These are phyloP conservation scores for Lasioglossum oenotherae DNA, from an alignment of 2,888 invertebrate genomes.

Conservation along the genomic window DNA sequence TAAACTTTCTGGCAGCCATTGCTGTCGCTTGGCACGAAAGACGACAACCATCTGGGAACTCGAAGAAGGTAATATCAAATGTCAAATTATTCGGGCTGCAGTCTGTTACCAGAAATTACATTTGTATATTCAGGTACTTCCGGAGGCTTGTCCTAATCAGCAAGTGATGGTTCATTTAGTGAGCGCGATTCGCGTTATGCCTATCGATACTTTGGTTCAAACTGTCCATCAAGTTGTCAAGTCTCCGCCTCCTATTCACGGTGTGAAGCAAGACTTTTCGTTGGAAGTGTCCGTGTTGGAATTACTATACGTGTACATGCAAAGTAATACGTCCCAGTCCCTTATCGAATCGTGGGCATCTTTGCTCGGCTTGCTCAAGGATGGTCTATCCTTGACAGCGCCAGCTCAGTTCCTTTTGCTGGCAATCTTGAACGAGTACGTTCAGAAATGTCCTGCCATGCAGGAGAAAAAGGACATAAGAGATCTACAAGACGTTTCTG, in stretches of 20 bases:
- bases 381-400: constrained; percentile 90
- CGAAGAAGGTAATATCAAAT: constrained; percentile 81
- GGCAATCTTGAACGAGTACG: constrained; percentile 92
- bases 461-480: constrained; percentile 92
- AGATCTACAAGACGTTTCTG: constrained; percentile 91
- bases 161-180: constrained; percentile 91
- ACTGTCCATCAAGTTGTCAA: constrained; percentile 93
- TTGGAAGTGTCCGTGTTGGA: constrained; percentile 93
- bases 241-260: constrained; percentile 88
- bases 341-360: constrained; percentile 92
- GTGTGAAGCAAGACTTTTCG: constrained; percentile 86
- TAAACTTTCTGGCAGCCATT: constrained; percentile 92
- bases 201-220: constrained; percentile 93
- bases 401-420: constrained; percentile 92
- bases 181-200: constrained; percentile 92
- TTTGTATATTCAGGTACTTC: constrained; percentile 85
- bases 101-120: background rate
- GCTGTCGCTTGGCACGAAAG: constrained; percentile 94
- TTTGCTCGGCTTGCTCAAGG: constrained; percentile 90
- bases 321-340: constrained; percentile 88
- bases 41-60: constrained; percentile 85
- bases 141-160: constrained; percentile 89
- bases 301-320: constrained; percentile 90
- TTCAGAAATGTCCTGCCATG: constrained; percentile 91
- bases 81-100: background rate